A percentile compares a stretch with the other conserved stretches of the same genome.
These are phyloP conservation scores for Chionoecetes opilio DNA, from an alignment of 1,140 invertebrate species.

Conservation along the genomic window DNA sequence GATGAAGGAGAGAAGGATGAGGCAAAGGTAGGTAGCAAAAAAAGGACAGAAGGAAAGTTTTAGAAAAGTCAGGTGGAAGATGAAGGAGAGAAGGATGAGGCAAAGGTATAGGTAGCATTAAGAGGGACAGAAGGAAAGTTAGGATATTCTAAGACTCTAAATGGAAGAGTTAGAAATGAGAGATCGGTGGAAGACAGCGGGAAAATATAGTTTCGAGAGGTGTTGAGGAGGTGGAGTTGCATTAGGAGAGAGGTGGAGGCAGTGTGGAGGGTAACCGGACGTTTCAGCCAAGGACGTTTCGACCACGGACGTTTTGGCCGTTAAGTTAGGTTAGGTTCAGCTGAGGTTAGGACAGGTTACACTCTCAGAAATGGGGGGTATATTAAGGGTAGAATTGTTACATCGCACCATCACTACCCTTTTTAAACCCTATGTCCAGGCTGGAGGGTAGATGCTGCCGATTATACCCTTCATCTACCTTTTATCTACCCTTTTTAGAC, in stretches of 20 bases:
- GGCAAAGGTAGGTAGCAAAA: neutral
- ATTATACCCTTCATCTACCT: too few species aligned
- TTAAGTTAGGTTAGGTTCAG: too few species aligned
- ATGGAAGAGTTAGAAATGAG: neutral
- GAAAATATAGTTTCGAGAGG: neutral
- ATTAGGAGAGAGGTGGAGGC: neutral
- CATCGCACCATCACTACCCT: too few species aligned
- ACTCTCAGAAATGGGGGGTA: too few species aligned
- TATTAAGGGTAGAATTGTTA: too few species aligned
- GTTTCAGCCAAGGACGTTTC: too few species aligned
- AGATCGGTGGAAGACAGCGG: neutral
- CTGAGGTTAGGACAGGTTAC: too few species aligned
- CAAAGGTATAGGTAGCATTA: neutral
- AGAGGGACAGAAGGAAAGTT: neutral
- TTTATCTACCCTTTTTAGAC: too few species aligned
- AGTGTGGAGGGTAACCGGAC: neutral
- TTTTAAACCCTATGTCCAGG: too few species aligned
- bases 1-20: neutral
- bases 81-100: neutral
- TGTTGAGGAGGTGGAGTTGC: neutral
- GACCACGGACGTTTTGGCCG: too few species aligned
- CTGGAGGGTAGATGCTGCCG: too few species aligned
- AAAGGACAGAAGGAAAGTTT: neutral
- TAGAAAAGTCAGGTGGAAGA: neutral
- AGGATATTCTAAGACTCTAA: neutral